Percentiles rank a stretch among this genome's conserved stretches.
Evolutionary conservation across 2,113 vertebrate genomes (phyloP).

Genomic region (Salvelinus alpinus): DNA sequence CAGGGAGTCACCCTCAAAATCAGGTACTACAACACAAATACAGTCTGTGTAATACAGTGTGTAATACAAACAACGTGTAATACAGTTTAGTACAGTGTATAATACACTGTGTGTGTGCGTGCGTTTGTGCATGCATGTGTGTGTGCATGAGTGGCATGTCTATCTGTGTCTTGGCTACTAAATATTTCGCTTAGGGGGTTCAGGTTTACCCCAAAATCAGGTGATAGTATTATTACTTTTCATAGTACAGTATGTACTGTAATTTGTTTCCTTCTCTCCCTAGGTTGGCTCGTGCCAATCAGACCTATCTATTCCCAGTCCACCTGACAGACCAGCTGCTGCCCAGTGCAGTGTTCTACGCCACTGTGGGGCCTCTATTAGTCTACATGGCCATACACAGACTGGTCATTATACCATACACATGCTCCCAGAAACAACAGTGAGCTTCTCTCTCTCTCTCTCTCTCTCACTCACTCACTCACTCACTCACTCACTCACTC

Average conservation of each 20-base stretch:
- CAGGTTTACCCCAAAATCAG: too few species aligned
- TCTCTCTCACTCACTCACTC: too few species aligned
- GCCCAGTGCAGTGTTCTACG: slow-evolving; percentile 94
- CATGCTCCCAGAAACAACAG: slow-evolving; percentile 88
- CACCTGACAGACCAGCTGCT: slow-evolving; percentile 95
- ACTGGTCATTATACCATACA: slow-evolving; percentile 89
- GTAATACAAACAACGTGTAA: too few species aligned
- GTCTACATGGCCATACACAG: slow-evolving; percentile 87
- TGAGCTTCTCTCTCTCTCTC: slow-evolving; percentile 40
- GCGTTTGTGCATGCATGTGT: neutral
- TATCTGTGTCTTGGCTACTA: slow-evolving; percentile 4
- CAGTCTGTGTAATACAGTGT: too few species aligned
- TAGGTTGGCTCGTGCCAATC: slow-evolving; percentile 92
- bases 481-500: neutral
- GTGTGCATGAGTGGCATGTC: neutral
- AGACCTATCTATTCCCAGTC: slow-evolving; percentile 95
- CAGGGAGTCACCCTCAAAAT: slow-evolving; percentile 97
- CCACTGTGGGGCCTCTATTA: slow-evolving; percentile 87
- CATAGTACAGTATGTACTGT: too few species aligned
- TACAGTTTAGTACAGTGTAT: too few species aligned
- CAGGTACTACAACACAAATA: slow-evolving; percentile 74
- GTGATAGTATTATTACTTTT: too few species aligned
- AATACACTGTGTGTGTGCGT: neutral
- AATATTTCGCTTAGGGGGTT: too few species aligned
- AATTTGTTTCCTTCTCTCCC: neutral